Conservation (phyloP, 2,113 vertebrate genomes). For the Echinops telfairi region DNA sequence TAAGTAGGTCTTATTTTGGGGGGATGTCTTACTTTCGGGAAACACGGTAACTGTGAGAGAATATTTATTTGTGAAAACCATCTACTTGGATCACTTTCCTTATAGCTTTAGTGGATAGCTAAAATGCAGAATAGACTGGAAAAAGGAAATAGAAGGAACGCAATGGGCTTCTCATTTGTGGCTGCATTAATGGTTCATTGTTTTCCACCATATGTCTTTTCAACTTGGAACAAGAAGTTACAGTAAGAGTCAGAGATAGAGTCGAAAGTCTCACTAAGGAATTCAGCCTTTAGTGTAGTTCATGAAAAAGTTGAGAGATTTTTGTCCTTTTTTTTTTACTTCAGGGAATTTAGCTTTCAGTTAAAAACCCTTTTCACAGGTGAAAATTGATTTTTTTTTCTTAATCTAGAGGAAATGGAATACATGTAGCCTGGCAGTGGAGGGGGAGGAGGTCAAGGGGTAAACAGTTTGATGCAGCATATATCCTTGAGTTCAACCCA, state of each 20-base stretch:
- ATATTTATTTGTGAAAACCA: not conserved
- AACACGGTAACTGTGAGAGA: not conserved
- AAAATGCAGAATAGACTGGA: conserved; percentile 32
- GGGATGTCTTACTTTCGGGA: no score
- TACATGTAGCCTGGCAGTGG: conserved; percentile 67
- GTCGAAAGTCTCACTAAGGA: conserved; percentile 64
- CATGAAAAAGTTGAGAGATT: conserved; percentile 70
- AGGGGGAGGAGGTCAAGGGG: conserved; percentile 68
- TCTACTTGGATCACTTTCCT: not conserved
- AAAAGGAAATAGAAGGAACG: conserved; percentile 55
- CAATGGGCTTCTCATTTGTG: conserved; percentile 63
- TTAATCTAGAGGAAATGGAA: conserved; percentile 70
- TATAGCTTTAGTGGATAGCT: not conserved
- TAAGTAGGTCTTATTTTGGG: no score
- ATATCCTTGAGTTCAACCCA: conserved; percentile 60
- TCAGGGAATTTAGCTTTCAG: conserved; percentile 71
- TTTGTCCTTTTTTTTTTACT: conserved; percentile 40
- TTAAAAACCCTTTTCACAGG: conserved; percentile 71
- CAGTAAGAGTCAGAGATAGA: not conserved
- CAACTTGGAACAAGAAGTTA: conserved; percentile 56
- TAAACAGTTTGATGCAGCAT: conserved; percentile 66
- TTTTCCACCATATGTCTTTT: conserved; percentile 70
- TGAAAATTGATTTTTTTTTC: conserved; percentile 75
- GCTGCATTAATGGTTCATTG: conserved; percentile 64
- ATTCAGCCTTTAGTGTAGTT: conserved; percentile 63